These are phyloP conservation scores for Macrobrachium rosenbergii DNA, from an alignment of 1,140 invertebrate species.

Conservation along the genomic window DNA sequence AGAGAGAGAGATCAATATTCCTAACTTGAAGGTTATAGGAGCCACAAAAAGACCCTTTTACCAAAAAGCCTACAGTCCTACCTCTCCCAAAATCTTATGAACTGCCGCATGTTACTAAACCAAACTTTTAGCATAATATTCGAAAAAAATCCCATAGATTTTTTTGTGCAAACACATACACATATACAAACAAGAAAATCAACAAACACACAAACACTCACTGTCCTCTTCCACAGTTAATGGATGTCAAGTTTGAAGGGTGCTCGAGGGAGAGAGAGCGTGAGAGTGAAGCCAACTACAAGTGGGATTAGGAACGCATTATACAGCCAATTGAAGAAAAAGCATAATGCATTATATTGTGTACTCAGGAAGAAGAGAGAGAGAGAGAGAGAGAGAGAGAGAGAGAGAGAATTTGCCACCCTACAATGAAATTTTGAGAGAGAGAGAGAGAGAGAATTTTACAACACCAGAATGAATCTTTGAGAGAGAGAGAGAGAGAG, in stretches of 20 bases:
- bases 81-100: too few relatives aligned
- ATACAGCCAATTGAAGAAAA: background rate
- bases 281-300: background rate
- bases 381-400: constrained; percentile 2
- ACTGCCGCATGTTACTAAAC: too few relatives aligned
- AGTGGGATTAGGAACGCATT: background rate
- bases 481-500: background rate
- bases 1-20: too few relatives aligned
- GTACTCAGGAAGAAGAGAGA: background rate
- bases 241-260: background rate
- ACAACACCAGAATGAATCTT: too few relatives aligned
- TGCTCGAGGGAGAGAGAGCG: background rate
- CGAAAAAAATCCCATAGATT: background rate
- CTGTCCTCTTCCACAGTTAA: background rate
- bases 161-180: background rate
- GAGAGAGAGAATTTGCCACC: background rate
- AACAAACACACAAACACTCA: background rate
- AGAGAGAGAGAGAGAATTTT: constrained; percentile 20
- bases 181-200: background rate
- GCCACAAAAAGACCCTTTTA: too few relatives aligned
- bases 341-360: background rate
- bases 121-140: too few relatives aligned
- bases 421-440: background rate
- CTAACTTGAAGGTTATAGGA: too few relatives aligned
- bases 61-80: too few relatives aligned